These are phyloP conservation scores for Idaea biselata DNA, from an alignment of 2,888 invertebrate genomes.

Conservation along the genomic window DNA sequence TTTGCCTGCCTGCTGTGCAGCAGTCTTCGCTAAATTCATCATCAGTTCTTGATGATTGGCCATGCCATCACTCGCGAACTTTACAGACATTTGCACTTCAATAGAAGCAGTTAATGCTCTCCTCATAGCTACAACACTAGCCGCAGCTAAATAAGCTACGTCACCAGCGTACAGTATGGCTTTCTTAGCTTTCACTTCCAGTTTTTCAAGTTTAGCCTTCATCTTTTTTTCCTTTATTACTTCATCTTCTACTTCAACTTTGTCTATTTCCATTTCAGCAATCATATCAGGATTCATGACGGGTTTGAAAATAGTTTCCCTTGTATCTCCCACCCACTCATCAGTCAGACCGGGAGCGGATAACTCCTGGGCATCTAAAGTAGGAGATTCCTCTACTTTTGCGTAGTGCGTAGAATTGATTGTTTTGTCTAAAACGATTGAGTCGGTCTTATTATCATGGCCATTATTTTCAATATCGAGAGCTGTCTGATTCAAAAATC, in stretches of 20 bases:
- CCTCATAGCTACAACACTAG: constrained; percentile 71
- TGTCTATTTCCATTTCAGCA: constrained; percentile 69
- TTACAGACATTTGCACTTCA: constrained; percentile 73
- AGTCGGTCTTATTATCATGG: constrained; percentile 47
- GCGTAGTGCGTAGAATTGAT: constrained; percentile 55
- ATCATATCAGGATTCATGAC: constrained; percentile 57
- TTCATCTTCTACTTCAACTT: constrained; percentile 60
- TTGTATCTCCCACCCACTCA: constrained; percentile 57
- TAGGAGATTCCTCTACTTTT: constrained; percentile 41
- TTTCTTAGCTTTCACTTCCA: constrained; percentile 72
- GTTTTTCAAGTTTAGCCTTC: constrained; percentile 61
- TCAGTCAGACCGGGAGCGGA: constrained; percentile 55
- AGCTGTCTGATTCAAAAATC: constrained; percentile 69
- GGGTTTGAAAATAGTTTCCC: constrained; percentile 51
- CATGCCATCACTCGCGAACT: constrained; percentile 70
- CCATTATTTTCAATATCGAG: constrained; percentile 56
- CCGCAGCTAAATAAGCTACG: constrained; percentile 71
- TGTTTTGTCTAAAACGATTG: constrained; percentile 55
- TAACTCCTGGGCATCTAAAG: constrained; percentile 52
- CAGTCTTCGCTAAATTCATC: constrained; percentile 76
- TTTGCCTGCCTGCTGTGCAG: constrained; percentile 74
- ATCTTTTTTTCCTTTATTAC: constrained; percentile 54
- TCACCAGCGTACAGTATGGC: constrained; percentile 75
- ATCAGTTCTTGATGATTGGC: constrained; percentile 72
- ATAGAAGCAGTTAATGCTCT: constrained; percentile 73